Evolutionary conservation across 2,888 invertebrate genomes (phyloP).

Genomic region (Idaea aversata): DNA sequence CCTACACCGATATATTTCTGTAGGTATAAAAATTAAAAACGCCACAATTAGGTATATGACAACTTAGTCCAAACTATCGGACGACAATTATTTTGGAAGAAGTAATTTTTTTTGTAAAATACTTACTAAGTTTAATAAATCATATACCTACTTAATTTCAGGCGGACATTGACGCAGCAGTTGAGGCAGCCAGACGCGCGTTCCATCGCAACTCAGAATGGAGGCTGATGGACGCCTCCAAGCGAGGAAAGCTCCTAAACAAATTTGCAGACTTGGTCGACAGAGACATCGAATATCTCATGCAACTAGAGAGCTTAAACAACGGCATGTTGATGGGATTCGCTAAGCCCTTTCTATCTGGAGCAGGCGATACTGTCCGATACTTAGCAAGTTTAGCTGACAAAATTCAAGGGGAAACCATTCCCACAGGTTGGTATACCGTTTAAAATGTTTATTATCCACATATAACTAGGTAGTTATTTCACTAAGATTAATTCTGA

Average conservation of each 20-base stretch:
- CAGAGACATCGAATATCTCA: slow-evolving; percentile 85
- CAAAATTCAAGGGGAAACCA: slow-evolving; percentile 87
- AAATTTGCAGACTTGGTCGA: slow-evolving; percentile 89
- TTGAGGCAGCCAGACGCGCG: slow-evolving; percentile 86
- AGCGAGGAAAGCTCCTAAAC: slow-evolving; percentile 85
- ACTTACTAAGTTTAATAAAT: slow-evolving; percentile 1
- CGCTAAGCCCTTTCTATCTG: slow-evolving; percentile 79
- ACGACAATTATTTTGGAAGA: slow-evolving; percentile 18
- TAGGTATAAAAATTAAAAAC: no score
- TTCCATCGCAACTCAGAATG: slow-evolving; percentile 86
- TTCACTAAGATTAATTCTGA: background rate
- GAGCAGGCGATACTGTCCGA: slow-evolving; percentile 76
- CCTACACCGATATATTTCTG: no score
- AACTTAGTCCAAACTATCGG: slow-evolving; percentile 4
- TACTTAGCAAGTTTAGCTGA: slow-evolving; percentile 94
- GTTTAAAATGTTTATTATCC: background rate
- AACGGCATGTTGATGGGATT: slow-evolving; percentile 90
- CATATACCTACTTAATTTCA: slow-evolving; percentile 32
- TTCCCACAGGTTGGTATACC: slow-evolving; percentile 69
- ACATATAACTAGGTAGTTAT: background rate
- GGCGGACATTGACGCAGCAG: slow-evolving; percentile 88
- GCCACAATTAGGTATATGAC: no score
- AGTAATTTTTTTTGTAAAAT: background rate
- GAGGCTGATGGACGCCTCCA: slow-evolving; percentile 90
- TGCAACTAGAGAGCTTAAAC: slow-evolving; percentile 93